A percentile compares a stretch with the other conserved stretches of the same genome.
Conservation (phyloP, 2,888 invertebrate species). For the Carabus problematicus region DNA sequence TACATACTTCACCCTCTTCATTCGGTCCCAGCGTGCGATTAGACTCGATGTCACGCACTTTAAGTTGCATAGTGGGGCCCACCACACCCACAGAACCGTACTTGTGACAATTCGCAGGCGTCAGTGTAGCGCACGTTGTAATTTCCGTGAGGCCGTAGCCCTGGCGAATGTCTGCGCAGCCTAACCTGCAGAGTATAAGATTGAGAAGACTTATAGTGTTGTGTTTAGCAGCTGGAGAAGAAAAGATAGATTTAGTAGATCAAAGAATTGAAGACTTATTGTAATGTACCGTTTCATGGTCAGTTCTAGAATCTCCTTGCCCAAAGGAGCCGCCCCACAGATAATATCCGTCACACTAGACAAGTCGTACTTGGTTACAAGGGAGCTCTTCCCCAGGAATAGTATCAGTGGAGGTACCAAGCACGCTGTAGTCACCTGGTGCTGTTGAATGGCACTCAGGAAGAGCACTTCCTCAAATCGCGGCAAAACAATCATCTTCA, state of each 20-base stretch:
- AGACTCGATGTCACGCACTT: slow-evolving; percentile 69
- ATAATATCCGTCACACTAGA: slow-evolving; percentile 71
- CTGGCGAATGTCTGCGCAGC: slow-evolving; percentile 69
- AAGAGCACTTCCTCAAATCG: slow-evolving; percentile 75
- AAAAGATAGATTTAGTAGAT: too few species aligned
- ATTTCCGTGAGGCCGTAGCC: slow-evolving; percentile 82
- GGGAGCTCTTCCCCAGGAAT: slow-evolving; percentile 80
- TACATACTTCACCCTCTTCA: slow-evolving; percentile 49
- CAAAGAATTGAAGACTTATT: too few species aligned
- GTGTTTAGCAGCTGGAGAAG: too few species aligned
- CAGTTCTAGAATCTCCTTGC: slow-evolving; percentile 69
- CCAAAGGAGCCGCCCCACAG: slow-evolving; percentile 83
- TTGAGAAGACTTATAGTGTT: too few species aligned
- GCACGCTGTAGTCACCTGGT: slow-evolving; percentile 70
- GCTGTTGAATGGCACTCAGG: slow-evolving; percentile 72
- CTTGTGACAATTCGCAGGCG: slow-evolving; percentile 56
- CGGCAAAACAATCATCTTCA: slow-evolving; percentile 63
- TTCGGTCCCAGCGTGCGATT: slow-evolving; percentile 67
- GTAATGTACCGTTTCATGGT: slow-evolving; percentile 63
- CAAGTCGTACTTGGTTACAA: slow-evolving; percentile 78
- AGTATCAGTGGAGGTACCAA: slow-evolving; percentile 84
- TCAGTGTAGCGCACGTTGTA: slow-evolving; percentile 64
- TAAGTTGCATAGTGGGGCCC: slow-evolving; percentile 67
- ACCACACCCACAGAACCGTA: slow-evolving; percentile 71
- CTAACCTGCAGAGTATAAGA: slow-evolving; percentile 50